Evolutionary conservation across 2,888 invertebrate species (phyloP).

Genomic region (Agrotis segetum): DNA sequence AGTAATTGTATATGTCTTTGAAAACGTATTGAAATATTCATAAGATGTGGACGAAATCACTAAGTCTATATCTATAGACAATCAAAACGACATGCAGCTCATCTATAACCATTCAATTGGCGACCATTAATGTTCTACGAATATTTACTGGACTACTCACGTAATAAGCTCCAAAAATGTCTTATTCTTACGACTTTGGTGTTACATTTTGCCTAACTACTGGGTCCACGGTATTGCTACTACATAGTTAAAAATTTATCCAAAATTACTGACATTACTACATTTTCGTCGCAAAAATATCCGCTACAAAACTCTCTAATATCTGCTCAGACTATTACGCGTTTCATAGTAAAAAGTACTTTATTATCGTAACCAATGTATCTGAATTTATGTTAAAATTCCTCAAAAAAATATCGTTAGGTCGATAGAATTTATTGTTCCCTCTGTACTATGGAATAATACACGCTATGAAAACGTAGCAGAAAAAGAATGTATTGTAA

Average conservation of each 20-base stretch:
- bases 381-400: slow-evolving; percentile 72
- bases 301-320: slow-evolving; percentile 82
- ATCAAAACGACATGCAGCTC: slow-evolving; percentile 69
- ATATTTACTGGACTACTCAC: slow-evolving; percentile 72
- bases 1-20: slow-evolving; percentile 43
- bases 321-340: slow-evolving; percentile 80
- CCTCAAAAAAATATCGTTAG: slow-evolving; percentile 83
- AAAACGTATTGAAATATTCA: slow-evolving; percentile 58
- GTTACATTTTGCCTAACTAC: slow-evolving; percentile 86
- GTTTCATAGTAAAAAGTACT: slow-evolving; percentile 72
- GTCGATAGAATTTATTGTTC: slow-evolving; percentile 83
- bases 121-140: slow-evolving; percentile 62
- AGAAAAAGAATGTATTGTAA: slow-evolving; percentile 57
- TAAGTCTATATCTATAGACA: slow-evolving; percentile 77
- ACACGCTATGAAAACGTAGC: slow-evolving; percentile 58
- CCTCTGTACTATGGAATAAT: slow-evolving; percentile 76
- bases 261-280: slow-evolving; percentile 89
- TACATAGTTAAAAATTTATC: slow-evolving; percentile 79
- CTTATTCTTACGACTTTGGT: slow-evolving; percentile 86
- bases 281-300: slow-evolving; percentile 86
- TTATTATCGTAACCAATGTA: slow-evolving; percentile 68
- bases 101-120: slow-evolving; percentile 63
- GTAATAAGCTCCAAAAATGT: slow-evolving; percentile 84
- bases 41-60: slow-evolving; percentile 83
- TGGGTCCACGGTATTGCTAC: slow-evolving; percentile 85